A percentile compares a stretch with the other conserved stretches of the same genome.
Conservation (phyloP, 37 sponge, comb jelly and placozoan species). For the Mnemiopsis leidyi region DNA sequence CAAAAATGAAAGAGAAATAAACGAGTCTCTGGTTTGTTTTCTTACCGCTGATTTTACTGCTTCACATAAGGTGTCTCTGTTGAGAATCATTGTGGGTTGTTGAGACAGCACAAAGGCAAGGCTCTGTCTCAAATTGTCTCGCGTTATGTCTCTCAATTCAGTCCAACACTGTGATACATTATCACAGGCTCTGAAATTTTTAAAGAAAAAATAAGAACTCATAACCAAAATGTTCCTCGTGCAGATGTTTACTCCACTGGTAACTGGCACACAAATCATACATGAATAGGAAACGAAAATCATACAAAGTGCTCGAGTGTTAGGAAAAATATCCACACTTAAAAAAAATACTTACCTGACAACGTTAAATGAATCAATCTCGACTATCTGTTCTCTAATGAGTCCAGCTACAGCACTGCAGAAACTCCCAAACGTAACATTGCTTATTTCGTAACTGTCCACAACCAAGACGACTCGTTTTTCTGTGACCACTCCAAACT, state of each 20-base stretch:
- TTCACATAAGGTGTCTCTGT: background rate
- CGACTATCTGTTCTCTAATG: constrained; percentile 4
- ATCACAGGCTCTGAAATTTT: background rate
- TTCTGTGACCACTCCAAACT: constrained; percentile 33
- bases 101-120: constrained; percentile 24
- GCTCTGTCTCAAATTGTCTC: background rate
- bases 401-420: constrained; percentile 9
- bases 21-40: no score
- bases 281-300: background rate
- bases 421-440: constrained; percentile 26
- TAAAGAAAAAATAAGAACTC: background rate
- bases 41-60: background rate
- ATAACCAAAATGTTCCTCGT: no score
- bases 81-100: background rate
- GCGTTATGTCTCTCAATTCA: background rate
- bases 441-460: background rate
- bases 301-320: background rate
- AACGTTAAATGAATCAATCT: constrained; percentile 25
- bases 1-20: no score
- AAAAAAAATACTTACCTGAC: constrained; percentile 5
- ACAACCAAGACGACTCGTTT: background rate
- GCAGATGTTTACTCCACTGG: no score
- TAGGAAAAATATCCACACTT: background rate
- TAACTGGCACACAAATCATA: no score
- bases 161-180: background rate